These are phyloP conservation scores for Colinus virginianus DNA, from an alignment of 2,113 vertebrate species.

Conservation along the genomic window DNA sequence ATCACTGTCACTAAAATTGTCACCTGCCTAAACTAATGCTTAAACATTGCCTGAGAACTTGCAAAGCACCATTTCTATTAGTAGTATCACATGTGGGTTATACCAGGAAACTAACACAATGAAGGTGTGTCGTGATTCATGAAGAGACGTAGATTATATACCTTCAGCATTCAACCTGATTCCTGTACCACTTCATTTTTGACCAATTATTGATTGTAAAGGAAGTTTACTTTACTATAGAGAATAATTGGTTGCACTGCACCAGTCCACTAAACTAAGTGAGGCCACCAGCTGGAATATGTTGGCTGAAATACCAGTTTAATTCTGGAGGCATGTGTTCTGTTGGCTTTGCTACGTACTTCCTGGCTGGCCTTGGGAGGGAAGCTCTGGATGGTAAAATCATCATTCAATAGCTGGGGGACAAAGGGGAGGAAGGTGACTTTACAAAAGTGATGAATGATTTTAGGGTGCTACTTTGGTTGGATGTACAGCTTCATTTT, in stretches of 20 bases:
- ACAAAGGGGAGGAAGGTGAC: accelerated
- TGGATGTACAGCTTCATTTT: not conserved
- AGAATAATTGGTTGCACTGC: not conserved
- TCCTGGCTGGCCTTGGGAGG: not conserved
- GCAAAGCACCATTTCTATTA: not conserved
- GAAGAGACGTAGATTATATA: constrained; percentile 45
- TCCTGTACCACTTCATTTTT: constrained; percentile 15
- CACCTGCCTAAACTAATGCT: constrained; percentile 30
- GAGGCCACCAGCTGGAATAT: not conserved
- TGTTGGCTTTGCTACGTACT: not conserved
- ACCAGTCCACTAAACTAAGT: not conserved
- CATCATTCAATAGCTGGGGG: not conserved
- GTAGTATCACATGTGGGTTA: not conserved
- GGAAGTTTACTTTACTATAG: constrained; percentile 10
- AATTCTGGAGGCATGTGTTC: not conserved
- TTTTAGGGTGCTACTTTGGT: not conserved
- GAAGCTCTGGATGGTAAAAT: not conserved
- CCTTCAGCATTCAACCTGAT: not conserved
- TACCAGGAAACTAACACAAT: constrained; percentile 34
- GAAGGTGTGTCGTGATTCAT: constrained; percentile 29
- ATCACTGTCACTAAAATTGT: constrained; percentile 45
- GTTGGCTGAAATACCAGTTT: not conserved
- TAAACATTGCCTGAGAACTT: constrained; percentile 5
- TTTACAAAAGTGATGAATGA: not conserved
- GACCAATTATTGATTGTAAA: not conserved